Conservation (phyloP, 1,140 invertebrate genomes). For the Luehdorfia chinensis region DNA sequence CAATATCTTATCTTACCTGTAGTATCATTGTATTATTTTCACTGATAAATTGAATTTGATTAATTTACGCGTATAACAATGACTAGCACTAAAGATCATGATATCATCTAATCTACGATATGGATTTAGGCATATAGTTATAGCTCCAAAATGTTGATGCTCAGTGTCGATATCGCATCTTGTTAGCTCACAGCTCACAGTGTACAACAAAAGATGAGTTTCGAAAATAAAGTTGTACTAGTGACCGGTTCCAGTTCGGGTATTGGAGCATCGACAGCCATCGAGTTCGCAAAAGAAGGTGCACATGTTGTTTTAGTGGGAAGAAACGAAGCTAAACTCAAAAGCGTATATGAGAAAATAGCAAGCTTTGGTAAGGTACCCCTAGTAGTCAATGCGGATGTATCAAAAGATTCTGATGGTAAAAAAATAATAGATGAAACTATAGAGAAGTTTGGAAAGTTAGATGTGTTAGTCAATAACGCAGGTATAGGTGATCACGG, state of each 20-base stretch:
- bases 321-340: slow-evolving; percentile 79
- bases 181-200: too few species aligned
- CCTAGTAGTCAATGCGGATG: slow-evolving; percentile 78
- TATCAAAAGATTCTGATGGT: slow-evolving; percentile 80
- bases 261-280: slow-evolving; percentile 86
- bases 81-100: too few species aligned
- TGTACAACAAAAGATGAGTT: slow-evolving; percentile 21
- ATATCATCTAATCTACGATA: too few species aligned
- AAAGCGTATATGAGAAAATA: slow-evolving; percentile 79
- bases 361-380: slow-evolving; percentile 62
- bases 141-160: background rate
- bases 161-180: too few species aligned
- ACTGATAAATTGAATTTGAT: too few species aligned
- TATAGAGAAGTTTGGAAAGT: background rate
- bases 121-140: too few species aligned
- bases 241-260: slow-evolving; percentile 90
- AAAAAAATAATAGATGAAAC: slow-evolving; percentile 79
- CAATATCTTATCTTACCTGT: too few species aligned
- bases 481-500: background rate
- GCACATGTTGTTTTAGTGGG: slow-evolving; percentile 84
- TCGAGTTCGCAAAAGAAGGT: slow-evolving; percentile 83
- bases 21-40: too few species aligned
- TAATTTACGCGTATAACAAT: too few species aligned
- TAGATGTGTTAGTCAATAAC: slow-evolving; percentile 9
- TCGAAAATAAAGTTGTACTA: slow-evolving; percentile 80